Base-by-base conservation (phyloP, 2,888 invertebrate species). In the Xestobium rufovillosum region DNA sequence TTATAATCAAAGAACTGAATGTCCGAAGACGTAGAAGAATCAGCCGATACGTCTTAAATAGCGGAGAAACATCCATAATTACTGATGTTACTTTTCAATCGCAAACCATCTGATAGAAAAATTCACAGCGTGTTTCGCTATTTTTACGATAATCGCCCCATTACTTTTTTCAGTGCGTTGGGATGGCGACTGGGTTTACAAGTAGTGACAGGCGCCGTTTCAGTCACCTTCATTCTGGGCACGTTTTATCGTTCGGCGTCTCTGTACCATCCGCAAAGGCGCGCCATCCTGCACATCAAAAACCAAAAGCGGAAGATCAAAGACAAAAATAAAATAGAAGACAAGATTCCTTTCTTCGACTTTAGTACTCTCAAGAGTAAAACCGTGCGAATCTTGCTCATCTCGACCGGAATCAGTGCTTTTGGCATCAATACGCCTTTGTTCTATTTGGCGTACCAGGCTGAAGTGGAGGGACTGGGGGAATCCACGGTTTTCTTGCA, bases 181-280 rank as follows among this genome's bases (percentile, higher is more conserved):
- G 81, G 83, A 25, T 89, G 87, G 88, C 77, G 86, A 48, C 66
- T 86, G 44, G 87, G 87, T 25, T 73, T 89, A 14, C 89, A 89
- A 65, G 82, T 84, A 17, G 81, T 89, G 23, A 87, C 89, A n/a
- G 86, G 84, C 29, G 78, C 82, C 10, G 78, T 88, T 25, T 84
- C 87, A 52, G 69, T 82, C 31, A 86, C 87, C 1, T 88, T 89
- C 61, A 80, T 89, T 54, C 72, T 89, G 16, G 89, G 88, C 34
- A 86, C 85, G 3, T 84, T 87, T 67, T 90, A 89, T 67, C 78
- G 90, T 17, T 88, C 88, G 3, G 88, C 89, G 0, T 87, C 88
- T 0, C 70, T 90, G 4, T 90, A 90, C 65, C 89, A 90, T 61
- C 89, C 89, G 0, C 86, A 89, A 60, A 66, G 89, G 39, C 72